Evolutionary conservation across 2,888 invertebrate genomes (phyloP).

Genomic region (Cryptus armator): DNA sequence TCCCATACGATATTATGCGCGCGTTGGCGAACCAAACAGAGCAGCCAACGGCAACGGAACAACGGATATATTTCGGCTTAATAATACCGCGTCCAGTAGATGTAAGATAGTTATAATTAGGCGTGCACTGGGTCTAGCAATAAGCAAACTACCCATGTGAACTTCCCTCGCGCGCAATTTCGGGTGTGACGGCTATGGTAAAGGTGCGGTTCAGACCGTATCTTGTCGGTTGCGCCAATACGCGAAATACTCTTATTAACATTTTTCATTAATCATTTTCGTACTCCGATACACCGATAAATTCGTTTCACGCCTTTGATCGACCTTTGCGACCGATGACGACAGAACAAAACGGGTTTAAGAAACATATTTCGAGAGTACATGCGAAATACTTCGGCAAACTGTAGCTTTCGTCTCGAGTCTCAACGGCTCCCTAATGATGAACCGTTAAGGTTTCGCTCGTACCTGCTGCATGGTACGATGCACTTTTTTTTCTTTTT

Average conservation of each 20-base stretch:
- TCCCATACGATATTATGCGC: constrained; percentile 56
- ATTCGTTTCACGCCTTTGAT: neutral
- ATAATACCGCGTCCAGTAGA: constrained; percentile 80
- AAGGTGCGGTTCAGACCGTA: constrained; percentile 63
- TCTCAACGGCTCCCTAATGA: constrained; percentile 36
- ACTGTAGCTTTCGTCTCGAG: constrained; percentile 11
- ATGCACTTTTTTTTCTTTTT: constrained; percentile 27
- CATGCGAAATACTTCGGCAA: constrained; percentile 12
- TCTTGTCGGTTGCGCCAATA: neutral
- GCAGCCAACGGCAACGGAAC: constrained; percentile 67
- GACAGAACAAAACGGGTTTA: neutral
- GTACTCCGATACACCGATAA: neutral
- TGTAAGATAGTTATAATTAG: constrained; percentile 85
- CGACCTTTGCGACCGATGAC: too few species aligned
- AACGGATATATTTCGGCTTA: constrained; percentile 80
- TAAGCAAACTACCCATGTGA: constrained; percentile 82
- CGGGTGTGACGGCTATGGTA: constrained; percentile 69
- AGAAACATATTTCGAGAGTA: constrained; percentile 10
- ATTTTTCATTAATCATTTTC: neutral
- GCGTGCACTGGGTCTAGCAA: constrained; percentile 81
- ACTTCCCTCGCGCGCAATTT: constrained; percentile 81
- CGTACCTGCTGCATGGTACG: constrained; percentile 37
- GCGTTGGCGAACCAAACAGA: constrained; percentile 33
- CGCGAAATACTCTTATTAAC: neutral
- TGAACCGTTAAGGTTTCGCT: constrained; percentile 24